Evolutionary conservation across 2,888 invertebrate species (phyloP), one percentile per base, ranked within the genome.

Genomic region (Limenitis camilla): DNA sequence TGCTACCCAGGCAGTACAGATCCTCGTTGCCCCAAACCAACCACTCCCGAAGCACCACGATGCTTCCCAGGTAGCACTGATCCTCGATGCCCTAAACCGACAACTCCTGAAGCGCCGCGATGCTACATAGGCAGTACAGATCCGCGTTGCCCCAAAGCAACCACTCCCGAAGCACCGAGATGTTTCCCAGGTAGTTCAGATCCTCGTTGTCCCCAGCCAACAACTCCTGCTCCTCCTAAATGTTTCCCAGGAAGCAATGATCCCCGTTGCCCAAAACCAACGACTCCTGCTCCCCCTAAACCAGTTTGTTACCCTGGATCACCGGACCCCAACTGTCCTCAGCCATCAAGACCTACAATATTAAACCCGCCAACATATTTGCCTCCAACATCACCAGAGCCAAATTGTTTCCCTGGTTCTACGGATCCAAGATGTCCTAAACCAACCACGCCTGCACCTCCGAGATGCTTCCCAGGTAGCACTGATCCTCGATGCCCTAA

Each of bases 21-120:
- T 33, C 62, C 67, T 0, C 53, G 69, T 0, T 78, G 69, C n/a
- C 71, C 65, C 5, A 53, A 59, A 44, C 67, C 74, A 1, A 71
- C 68, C 1, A 39, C 46, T 19, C 46, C 39, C 1, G 46, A 4
- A n/a, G 5, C 39, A 1, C 46, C 46, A 28, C 59, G 40, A 0
- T 71, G 69, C 45, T 69, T 62, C 45, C 71, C 72, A 5, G 76
- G 65, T 6, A 53, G 53, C n/a, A 53, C 50, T 5, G 61, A 62
- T 30, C 52, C 61, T 5, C 63, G 64, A 1, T 61, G 76, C 52
- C 69, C 72, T 0, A 51, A 56, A 56, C 54, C 61, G 4, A 60
- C 63, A 6, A 62, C 67, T 9, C 57, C 60, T 0, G n/a, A 43
- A 40, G 10, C 63, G 66, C 58, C 70, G 61, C 53, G 40, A 27